Conservation (phyloP, 2,797 vertebrate species). For the Phalanger gymnotis region DNA sequence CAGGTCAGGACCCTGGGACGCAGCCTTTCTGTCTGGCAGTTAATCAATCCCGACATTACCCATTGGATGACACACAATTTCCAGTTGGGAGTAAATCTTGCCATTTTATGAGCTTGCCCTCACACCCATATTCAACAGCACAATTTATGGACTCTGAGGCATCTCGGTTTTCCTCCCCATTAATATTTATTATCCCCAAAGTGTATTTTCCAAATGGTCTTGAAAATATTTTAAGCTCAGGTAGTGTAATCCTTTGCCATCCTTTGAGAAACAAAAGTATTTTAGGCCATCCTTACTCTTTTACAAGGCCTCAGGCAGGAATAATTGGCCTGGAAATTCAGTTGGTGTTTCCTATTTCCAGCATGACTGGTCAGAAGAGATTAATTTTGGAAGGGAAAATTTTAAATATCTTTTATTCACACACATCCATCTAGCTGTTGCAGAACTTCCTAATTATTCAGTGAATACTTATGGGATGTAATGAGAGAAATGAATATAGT, state of each 20-base stretch:
- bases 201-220: not conserved
- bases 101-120: conserved; percentile 21
- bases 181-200: conserved; percentile 8
- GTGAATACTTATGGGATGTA: not conserved
- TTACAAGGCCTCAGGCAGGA: not conserved
- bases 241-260: not conserved
- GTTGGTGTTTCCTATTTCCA: not conserved
- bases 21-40: not conserved
- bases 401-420: not conserved
- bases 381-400: not conserved
- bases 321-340: not conserved
- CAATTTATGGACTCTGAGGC: not conserved
- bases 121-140: not conserved
- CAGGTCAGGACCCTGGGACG: not conserved
- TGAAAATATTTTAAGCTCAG: not conserved
- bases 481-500: not conserved
- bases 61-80: not conserved
- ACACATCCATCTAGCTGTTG: not conserved
- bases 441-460: not conserved
- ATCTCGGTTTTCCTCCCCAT: conserved; percentile 11
- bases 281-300: not conserved
- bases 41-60: not conserved
- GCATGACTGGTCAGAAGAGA: not conserved
- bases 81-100: conserved; percentile 16
- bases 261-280: not conserved